Evolutionary conservation across 2,888 invertebrate species (phyloP).

Genomic region (Tridacna gigas): DNA sequence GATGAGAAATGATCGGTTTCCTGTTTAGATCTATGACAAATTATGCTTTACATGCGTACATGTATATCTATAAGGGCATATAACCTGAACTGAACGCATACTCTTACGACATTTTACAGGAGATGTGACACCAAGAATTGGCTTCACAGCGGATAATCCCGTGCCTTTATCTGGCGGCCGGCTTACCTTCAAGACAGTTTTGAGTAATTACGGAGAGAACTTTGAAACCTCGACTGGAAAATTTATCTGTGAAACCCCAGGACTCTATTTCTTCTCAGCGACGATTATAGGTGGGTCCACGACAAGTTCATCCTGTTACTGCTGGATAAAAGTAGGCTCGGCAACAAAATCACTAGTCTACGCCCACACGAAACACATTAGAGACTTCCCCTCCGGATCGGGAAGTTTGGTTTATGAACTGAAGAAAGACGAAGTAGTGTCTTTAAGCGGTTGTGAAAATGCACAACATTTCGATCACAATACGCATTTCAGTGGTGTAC

Average conservation of each 20-base stretch:
- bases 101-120: too few species aligned
- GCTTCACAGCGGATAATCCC: neutral
- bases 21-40: too few species aligned
- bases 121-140: neutral
- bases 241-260: neutral
- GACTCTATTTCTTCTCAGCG: neutral
- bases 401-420: neutral
- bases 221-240: neutral
- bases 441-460: neutral
- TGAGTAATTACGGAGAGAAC: neutral
- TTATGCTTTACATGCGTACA: too few species aligned
- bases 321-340: neutral
- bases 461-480: neutral
- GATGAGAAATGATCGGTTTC: too few species aligned
- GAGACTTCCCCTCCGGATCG: neutral
- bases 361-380: slow-evolving; percentile 11
- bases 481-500: neutral
- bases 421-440: neutral
- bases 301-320: neutral
- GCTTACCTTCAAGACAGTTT: neutral
- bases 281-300: neutral
- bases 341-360: neutral
- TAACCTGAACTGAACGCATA: too few species aligned
- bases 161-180: neutral
- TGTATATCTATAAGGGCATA: too few species aligned